These are phyloP conservation scores for Panthera leo DNA, from an alignment of 2,113 vertebrate genomes.

Conservation along the genomic window DNA sequence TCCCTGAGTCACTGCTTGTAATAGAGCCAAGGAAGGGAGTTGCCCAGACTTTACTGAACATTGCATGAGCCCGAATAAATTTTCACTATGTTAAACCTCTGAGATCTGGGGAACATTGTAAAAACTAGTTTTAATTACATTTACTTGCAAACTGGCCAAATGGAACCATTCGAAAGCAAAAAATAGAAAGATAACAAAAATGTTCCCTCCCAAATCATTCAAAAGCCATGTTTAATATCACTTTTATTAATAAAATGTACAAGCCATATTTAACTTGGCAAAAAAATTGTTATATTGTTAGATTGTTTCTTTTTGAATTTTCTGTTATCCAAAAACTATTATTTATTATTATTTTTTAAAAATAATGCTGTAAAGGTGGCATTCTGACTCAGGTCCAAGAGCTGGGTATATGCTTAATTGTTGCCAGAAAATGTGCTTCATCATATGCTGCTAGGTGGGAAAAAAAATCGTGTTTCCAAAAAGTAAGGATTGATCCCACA, in stretches of 20 bases:
- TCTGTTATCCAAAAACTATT: background rate
- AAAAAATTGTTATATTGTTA: background rate
- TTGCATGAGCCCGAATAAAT: background rate
- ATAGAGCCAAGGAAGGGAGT: background rate
- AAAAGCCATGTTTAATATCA: background rate
- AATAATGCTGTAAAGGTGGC: background rate
- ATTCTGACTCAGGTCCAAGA: background rate
- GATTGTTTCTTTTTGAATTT: background rate
- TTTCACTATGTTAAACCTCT: background rate
- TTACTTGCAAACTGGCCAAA: background rate
- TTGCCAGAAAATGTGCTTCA: background rate
- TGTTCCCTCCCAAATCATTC: background rate
- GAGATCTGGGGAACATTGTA: background rate
- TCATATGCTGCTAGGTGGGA: background rate
- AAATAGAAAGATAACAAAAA: background rate
- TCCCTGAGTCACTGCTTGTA: background rate
- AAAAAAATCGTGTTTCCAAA: background rate
- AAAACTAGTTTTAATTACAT: background rate
- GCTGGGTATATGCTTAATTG: background rate
- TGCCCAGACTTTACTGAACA: background rate
- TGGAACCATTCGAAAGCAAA: background rate
- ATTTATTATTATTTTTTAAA: background rate
- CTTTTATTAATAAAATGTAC: background rate
- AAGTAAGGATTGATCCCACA: background rate
- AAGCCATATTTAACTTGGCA: background rate